phyloP scores from a whole-genome alignment of 1,140 invertebrate genomes.

The Hylyphantes graminicola region DNA sequence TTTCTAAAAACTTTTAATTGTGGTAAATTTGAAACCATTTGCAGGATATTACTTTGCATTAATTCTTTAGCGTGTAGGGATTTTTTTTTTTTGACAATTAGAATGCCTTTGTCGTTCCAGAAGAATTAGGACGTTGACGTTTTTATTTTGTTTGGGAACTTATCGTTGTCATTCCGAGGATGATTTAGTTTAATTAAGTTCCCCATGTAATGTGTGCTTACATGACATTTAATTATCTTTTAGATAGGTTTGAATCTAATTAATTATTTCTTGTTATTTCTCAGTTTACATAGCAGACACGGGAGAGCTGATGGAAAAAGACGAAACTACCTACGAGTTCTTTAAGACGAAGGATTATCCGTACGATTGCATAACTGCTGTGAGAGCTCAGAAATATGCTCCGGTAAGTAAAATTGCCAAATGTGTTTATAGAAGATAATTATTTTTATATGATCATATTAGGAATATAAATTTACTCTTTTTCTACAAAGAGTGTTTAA shows the following conservation, averaged over 20 bases:
- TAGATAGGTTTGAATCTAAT: neutral
- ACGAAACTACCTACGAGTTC: constrained; percentile 53
- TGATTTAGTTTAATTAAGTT: constrained; percentile 14
- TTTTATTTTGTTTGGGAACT: constrained; percentile 3
- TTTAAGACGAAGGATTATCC: constrained; percentile 55
- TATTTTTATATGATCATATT: neutral
- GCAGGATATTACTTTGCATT: neutral
- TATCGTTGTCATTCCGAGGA: neutral
- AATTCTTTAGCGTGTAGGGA: neutral
- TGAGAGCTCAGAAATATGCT: constrained; percentile 26
- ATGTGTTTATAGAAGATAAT: neutral
- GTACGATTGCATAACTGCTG: constrained; percentile 53
- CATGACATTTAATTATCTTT: constrained; percentile 27
- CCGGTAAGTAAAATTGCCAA: constrained; percentile 6
- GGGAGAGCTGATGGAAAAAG: constrained; percentile 37
- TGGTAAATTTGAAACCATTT: constrained; percentile 24
- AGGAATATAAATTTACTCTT: neutral
- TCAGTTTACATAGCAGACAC: constrained; percentile 34
- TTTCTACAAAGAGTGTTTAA: no score
- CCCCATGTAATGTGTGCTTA: neutral
- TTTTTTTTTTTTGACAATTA: constrained; percentile 1
- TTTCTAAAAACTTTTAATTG: constrained; percentile 2
- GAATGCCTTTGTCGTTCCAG: neutral
- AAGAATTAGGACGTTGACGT: neutral
- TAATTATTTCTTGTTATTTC: neutral